Base-by-base conservation (phyloP, 2,888 invertebrate genomes). In the Flexamia atlantica region DNA sequence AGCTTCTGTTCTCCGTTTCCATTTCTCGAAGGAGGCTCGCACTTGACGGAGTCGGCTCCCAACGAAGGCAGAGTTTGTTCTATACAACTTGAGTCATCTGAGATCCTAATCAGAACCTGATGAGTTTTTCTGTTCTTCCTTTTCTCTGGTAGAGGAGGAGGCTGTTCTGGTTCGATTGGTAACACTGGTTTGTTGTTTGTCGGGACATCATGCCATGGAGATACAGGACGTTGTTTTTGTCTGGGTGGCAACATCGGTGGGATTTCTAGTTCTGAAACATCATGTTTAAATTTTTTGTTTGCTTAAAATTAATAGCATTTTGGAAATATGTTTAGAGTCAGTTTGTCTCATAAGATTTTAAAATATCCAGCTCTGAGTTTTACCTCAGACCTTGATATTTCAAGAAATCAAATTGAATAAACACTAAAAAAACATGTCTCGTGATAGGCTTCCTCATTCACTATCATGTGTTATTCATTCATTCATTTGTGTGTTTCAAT, bases 191-290 rank as follows among this genome's bases (percentile, higher is more conserved):
- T 85, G 82, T 88, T 88, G 57, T 88, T 89, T 68, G 86, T 88
- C n/a, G 89, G 89, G 40, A 88, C 85, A 85, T 89, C 89, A 80
- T 90, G 89, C 86, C 88, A 88, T 32, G 89, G 89, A 5, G 89
- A 89, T 28, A 80, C 81, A n/a, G 85, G 84, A 30, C 83, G 64
- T 70, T 83, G 79, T 36, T 79, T 74, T 50, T 64, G 60, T 74
- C 85, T 20, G 10, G 85, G 83, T 74, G 85, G 85, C 40, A 85
- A 23, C 57, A 53, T 64, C n/a, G 85, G 83, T 10, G 84, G 82
- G 40, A 36, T 86, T 85, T 87, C 85, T 88, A 89, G 85, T 88
- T 87, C 42, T 89, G 83, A 70, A 80, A 80, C 20, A 79, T 10
- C 4, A 50, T 50, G 4, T 14, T 50, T 50, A 17, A n/a, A 17